These are phyloP conservation scores for Clupea harengus DNA, from an alignment of 2,113 vertebrate species.

Conservation along the genomic window DNA sequence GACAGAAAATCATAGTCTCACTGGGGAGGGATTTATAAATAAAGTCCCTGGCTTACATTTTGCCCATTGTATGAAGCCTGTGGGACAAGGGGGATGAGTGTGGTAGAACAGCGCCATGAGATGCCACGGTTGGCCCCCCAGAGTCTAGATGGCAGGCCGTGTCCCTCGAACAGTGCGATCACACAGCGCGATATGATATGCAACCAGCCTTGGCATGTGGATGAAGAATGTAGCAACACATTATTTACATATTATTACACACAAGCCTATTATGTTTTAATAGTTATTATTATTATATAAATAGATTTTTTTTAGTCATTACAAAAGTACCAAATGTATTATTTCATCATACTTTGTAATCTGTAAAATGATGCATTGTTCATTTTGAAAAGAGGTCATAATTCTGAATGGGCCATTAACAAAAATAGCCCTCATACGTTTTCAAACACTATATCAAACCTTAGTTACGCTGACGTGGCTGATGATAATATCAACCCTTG, in stretches of 20 bases:
- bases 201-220: not conserved
- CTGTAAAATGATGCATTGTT: no score
- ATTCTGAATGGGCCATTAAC: no score
- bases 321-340: no score
- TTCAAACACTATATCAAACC: no score
- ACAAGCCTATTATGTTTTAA: not conserved
- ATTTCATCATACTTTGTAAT: no score
- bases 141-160: not conserved
- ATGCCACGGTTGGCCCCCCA: not conserved
- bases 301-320: not conserved
- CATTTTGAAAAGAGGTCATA: no score
- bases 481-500: no score
- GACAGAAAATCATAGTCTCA: conserved; percentile 23
- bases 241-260: not conserved
- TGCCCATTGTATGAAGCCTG: not conserved
- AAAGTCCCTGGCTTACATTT: conserved; percentile 24
- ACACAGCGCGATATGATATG: not conserved
- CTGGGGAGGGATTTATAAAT: conserved; percentile 38
- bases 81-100: not conserved
- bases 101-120: not conserved
- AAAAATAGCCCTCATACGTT: no score
- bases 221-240: not conserved
- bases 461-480: no score
- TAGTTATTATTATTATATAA: not conserved
- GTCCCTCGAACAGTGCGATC: not conserved